Conservation (phyloP, 1,140 invertebrate species). For the Leptinotarsa undecemlineata region DNA sequence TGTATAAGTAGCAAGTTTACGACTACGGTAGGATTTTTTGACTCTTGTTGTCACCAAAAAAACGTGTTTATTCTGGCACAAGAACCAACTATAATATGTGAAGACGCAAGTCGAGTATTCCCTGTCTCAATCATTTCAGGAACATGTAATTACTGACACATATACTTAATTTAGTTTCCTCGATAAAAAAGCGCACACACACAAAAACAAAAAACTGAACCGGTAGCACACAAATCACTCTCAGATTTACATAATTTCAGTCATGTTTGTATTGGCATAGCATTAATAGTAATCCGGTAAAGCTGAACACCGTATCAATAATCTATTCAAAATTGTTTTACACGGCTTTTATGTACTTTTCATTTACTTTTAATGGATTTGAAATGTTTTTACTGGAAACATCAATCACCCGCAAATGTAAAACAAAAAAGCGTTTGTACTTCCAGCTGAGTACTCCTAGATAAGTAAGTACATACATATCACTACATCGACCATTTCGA, state of each 20-base stretch:
- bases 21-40: no score
- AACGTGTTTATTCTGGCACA: no score
- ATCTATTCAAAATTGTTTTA: conserved; percentile 19
- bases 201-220: no score
- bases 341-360: neutral
- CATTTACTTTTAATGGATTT: conserved; percentile 10
- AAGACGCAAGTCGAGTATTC: no score
- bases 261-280: neutral
- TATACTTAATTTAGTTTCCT: neutral
- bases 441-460: neutral
- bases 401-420: neutral
- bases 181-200: neutral
- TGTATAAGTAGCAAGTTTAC: no score
- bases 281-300: neutral
- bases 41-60: no score
- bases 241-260: conserved; percentile 1
- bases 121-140: neutral
- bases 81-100: no score
- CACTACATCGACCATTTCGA: neutral
- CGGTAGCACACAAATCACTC: neutral
- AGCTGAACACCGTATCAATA: neutral
- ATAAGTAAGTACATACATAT: neutral
- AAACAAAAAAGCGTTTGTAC: neutral
- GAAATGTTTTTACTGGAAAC: neutral
- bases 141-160: neutral